A percentile compares a stretch with the other conserved stretches of the same genome.
Conservation (phyloP, 2,797 vertebrate species). For the Threskiornis aethiopicus region DNA sequence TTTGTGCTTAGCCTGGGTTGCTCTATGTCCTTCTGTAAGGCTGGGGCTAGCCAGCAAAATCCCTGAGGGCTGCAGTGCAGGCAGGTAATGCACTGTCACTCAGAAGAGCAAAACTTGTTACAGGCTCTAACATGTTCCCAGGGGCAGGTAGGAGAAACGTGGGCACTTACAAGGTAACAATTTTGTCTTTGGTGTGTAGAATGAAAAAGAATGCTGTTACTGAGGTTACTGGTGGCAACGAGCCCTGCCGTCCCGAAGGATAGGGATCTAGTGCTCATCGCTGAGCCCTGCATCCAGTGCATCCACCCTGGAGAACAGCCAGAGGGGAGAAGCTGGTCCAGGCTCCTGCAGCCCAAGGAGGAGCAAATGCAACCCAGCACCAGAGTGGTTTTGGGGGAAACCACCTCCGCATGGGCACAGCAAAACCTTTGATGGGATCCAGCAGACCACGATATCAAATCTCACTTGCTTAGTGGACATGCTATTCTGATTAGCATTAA, state of each 20-base stretch:
- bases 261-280: not conserved
- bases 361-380: not conserved
- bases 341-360: not conserved
- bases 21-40: not conserved
- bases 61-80: not conserved
- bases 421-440: not conserved
- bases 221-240: not conserved
- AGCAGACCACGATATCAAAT: not conserved
- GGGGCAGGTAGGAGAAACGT: accelerated
- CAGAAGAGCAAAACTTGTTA: not conserved
- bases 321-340: not conserved
- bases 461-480: not conserved
- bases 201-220: not conserved
- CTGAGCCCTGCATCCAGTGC: not conserved
- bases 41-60: not conserved
- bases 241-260: not conserved
- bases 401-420: not conserved
- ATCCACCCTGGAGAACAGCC: not conserved
- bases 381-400: not conserved
- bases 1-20: not conserved
- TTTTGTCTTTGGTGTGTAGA: not conserved
- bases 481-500: not conserved
- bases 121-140: accelerated
- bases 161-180: not conserved
- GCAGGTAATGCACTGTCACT: not conserved